Evolutionary conservation across 2,797 vertebrate genomes (phyloP).

Genomic region (Coranthus polyacanthus): DNA sequence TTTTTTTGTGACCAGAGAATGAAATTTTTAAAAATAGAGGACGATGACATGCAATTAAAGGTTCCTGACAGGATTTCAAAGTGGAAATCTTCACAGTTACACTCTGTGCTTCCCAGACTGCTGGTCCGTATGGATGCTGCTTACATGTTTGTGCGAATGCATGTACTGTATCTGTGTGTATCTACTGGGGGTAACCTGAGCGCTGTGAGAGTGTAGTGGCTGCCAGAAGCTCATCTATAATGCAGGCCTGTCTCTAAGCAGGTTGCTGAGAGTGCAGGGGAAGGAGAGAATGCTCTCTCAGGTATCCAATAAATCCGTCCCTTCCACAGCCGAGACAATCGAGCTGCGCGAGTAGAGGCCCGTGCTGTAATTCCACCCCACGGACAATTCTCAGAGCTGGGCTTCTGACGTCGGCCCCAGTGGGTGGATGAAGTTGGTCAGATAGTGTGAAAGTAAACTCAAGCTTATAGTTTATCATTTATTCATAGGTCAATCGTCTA

Average conservation of each 20-base stretch:
- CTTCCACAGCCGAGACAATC: conserved; percentile 77
- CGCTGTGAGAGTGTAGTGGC: conserved; percentile 75
- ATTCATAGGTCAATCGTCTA: too few relatives aligned
- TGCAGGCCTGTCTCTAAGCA: conserved; percentile 80
- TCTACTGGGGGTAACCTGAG: conserved; percentile 80
- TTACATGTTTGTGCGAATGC: conserved; percentile 43
- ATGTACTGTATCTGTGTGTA: conserved; percentile 60
- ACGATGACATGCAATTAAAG: background rate
- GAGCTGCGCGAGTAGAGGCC: conserved; percentile 67
- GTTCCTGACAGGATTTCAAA: conserved; percentile 1
- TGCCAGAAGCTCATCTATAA: conserved; percentile 86
- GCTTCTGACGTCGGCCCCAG: conserved; percentile 65
- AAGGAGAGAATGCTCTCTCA: conserved; percentile 85
- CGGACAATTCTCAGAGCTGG: conserved; percentile 62
- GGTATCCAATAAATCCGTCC: conserved; percentile 85
- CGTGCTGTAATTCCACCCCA: conserved; percentile 85
- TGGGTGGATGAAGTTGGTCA: conserved; percentile 49
- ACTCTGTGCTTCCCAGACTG: background rate
- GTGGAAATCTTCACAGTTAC: conserved; percentile 1
- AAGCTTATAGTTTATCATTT: background rate
- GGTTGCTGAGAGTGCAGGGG: conserved; percentile 87
- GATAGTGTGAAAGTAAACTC: background rate
- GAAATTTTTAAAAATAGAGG: too few relatives aligned
- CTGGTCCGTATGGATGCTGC: conserved; percentile 8
- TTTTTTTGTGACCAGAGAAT: background rate